Evolutionary conservation across 2,113 vertebrate species (phyloP).

Genomic region (Rhagologus leucostigma): DNA sequence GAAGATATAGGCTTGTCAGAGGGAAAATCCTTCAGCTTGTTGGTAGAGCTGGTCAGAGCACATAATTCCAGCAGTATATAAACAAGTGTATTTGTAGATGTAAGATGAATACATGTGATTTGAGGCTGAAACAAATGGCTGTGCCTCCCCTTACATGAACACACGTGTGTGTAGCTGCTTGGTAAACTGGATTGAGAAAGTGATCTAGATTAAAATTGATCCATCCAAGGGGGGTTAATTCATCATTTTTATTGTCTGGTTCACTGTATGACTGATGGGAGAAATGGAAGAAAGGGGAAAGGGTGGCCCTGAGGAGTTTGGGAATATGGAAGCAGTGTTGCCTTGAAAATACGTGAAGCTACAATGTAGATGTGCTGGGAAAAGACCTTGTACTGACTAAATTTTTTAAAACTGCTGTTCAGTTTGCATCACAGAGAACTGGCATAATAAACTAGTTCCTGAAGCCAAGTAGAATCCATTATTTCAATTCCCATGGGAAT

Average conservation of each 20-base stretch:
- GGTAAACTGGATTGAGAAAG: neutral
- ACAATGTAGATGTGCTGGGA: neutral
- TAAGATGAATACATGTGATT: neutral
- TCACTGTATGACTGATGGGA: neutral
- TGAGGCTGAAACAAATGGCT: neutral
- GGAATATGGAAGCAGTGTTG: neutral
- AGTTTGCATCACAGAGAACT: neutral
- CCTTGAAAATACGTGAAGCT: neutral
- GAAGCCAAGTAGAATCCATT: neutral
- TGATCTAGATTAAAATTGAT: neutral
- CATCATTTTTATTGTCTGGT: neutral
- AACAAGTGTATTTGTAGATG: neutral
- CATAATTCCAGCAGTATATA: neutral
- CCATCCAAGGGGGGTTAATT: neutral
- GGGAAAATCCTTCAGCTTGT: neutral
- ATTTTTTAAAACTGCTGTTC: neutral
- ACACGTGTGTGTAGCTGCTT: rapidly evolving
- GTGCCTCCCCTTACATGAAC: neutral
- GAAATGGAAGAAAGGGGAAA: neutral
- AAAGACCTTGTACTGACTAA: neutral
- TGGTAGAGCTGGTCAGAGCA: neutral
- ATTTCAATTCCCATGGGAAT: neutral
- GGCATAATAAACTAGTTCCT: neutral
- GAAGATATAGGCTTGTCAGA: neutral
- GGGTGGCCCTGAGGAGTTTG: neutral